A percentile compares a stretch with the other conserved stretches of the same genome.
Evolutionary conservation across 1,140 invertebrate species (phyloP).

Genomic region (Penaeus indicus): DNA sequence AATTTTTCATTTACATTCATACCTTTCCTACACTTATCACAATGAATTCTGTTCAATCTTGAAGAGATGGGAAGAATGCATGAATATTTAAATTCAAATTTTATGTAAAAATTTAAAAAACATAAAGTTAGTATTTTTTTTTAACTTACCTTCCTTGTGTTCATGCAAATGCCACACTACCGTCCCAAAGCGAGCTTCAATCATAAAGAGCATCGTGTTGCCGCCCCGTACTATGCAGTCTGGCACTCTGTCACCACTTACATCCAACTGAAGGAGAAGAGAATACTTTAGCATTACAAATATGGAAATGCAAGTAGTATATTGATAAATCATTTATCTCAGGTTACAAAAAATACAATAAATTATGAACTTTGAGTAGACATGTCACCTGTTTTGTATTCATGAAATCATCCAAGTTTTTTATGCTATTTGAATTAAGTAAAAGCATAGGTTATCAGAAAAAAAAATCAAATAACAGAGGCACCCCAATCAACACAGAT

Average conservation of each 20-base stretch:
- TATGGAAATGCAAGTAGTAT: not conserved
- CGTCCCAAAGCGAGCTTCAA: conserved; percentile 54
- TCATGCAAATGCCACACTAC: conserved; percentile 46
- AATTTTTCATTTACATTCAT: too few relatives aligned
- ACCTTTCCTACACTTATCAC: too few relatives aligned
- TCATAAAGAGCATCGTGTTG: conserved; percentile 51
- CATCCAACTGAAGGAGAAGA: conserved; percentile 41
- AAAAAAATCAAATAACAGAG: too few relatives aligned
- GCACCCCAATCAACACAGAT: too few relatives aligned
- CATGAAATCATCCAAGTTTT: not conserved
- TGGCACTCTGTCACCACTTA: conserved; percentile 52
- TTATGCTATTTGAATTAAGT: too few relatives aligned
- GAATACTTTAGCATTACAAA: not conserved
- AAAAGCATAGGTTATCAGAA: too few relatives aligned
- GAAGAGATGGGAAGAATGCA: not conserved
- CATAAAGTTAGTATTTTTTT: too few relatives aligned
- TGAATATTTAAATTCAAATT: not conserved
- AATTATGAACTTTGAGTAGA: too few relatives aligned
- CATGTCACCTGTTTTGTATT: too few relatives aligned
- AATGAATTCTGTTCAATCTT: too few relatives aligned
- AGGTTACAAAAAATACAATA: too few relatives aligned
- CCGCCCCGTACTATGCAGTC: conserved; percentile 53
- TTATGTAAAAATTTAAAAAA: too few relatives aligned
- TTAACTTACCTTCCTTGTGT: conserved; percentile 34
- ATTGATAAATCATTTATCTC: not conserved